Base-by-base conservation (phyloP, 1,140 invertebrate genomes). In the Bombus haemorrhoidalis region DNA sequence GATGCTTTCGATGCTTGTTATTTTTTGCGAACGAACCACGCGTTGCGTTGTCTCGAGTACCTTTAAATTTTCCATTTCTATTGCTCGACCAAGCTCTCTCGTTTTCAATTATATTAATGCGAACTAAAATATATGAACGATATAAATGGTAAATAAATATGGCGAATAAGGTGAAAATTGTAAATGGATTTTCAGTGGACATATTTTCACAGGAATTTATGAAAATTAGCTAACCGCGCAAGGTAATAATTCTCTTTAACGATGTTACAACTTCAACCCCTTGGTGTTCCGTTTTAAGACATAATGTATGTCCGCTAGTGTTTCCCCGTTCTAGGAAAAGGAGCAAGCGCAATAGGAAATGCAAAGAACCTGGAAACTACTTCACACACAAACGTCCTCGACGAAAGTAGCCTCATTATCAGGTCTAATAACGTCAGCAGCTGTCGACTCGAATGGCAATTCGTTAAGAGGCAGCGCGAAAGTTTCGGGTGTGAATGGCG, bases 401-500 rank as follows among this genome's bases (percentile, higher is more conserved):
- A 25, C 34, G n/a, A 32, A 32, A 73, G 5, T 86, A 64, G 25
- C 34, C n/a, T 37, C 37, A 28, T 77, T 87, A 32, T 62, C 22
- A 22, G 53, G 4, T 15, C 43, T 37, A 73, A 81, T 81, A 83
- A 84, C 74, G 59, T 15, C 28, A 32, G 72, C 43, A 53, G 18
- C 32, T 78, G 74, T 78, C 64, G 28, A 43, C 43, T 18, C 34
- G 34, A 66, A 64, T 18, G 28, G 72, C 43, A 53, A 80, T 81
- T 87, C 86, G 82, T 88, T 81, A 73, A 62, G 32, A 66, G 32
- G 41, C 62, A 59, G 3, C 22, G 37, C 47, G 84, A 89, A 89
- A 89, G 75, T 89, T 89, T 83, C 12, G 62, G 28, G 62, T 75
- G 73, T 76, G 59, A 88, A 88, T 71, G 72, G 59, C 66, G 66